Conservation (phyloP, 1,140 invertebrate genomes). For the Pentalonia nigronervosa region DNA sequence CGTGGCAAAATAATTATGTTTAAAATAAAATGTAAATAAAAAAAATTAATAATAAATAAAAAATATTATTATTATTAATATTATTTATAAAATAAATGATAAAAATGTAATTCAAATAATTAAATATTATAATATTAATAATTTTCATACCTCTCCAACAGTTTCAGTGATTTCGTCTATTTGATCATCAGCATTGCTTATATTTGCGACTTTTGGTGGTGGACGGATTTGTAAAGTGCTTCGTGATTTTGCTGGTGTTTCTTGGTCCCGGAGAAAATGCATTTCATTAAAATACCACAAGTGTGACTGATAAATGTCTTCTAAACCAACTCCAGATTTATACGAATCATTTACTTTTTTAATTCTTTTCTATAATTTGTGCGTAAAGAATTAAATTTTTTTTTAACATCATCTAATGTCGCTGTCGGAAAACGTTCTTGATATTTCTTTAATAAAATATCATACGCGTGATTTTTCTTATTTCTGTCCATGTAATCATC, state of each 20-base stretch:
- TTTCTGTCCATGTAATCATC: conserved; percentile 23
- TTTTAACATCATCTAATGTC: conserved; percentile 12
- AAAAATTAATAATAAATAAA: background rate
- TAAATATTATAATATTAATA: conserved; percentile 5
- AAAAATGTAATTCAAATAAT: conserved; percentile 20
- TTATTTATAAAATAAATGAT: background rate
- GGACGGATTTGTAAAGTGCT: background rate
- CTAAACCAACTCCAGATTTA: conserved; percentile 59
- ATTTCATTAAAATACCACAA: conserved; percentile 61
- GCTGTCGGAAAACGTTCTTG: conserved; percentile 8
- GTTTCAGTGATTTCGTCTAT: conserved; percentile 26
- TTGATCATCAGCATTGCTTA: conserved; percentile 23
- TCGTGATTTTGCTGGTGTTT: conserved; percentile 55
- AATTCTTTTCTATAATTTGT: conserved; percentile 15
- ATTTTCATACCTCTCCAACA: conserved; percentile 23
- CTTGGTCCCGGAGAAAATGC: conserved; percentile 59
- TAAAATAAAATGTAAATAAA: no score
- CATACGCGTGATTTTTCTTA: conserved; percentile 3
- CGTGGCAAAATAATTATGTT: conserved; percentile 59
- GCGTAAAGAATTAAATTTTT: conserved; percentile 58
- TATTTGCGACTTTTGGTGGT: conserved; percentile 29
- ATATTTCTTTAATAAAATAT: conserved; percentile 30
- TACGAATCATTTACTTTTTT: conserved; percentile 5
- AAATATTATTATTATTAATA: no score
- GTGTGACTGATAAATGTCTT: conserved; percentile 59